Evolutionary conservation across 2,888 invertebrate species (phyloP), one percentile per base, ranked within the genome.

Genomic region (Tetropium fuscum): DNA sequence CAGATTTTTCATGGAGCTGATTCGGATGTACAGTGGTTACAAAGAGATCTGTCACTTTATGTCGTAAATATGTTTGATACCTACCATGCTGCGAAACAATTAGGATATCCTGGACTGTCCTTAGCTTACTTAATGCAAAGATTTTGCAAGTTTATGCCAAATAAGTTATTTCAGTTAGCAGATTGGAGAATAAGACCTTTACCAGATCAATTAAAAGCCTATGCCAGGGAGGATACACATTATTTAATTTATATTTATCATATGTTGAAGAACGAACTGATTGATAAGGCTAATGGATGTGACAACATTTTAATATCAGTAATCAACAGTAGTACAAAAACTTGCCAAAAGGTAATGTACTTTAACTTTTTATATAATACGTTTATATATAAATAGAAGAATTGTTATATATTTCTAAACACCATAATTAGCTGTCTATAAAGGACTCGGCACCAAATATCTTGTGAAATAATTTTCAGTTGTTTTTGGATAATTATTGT

Each of bases 41-140:
- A 99, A 80, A 85, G 96, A 10, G 99, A 99, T 84, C 88, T 98
- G 54, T 93, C 96, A 0, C 78, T 99, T 1, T 99, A 99, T 78
- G 83, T 99, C 1, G 97, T 99, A 0, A 97, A 98, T 69, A 87
- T 99, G 89, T 98, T 99, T 79, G 99, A 99, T 80, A 99, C 98
- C 0, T 89, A 94, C 76, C 90, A 92, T 77, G 98, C 97, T 0
- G 90, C 95, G 0, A 88, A 90, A 66, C 84, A 87, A 1, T 84
- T 98, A 0, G 86, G 87, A 16, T 84, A 92, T 61, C 83, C 88
- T 0, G 87, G 88, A 10, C 83, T 91, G 1, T 94, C 95, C 2
- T 83, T 95, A 45, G 90, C 93, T 0, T 89, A 89, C 78, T 83
- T 99, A 27, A 84, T 98, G 25, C 85, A 88, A 72, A 85, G 85